Evolutionary conservation across 2,113 vertebrate genomes (phyloP).

Genomic region (Ascaphus truei): DNA sequence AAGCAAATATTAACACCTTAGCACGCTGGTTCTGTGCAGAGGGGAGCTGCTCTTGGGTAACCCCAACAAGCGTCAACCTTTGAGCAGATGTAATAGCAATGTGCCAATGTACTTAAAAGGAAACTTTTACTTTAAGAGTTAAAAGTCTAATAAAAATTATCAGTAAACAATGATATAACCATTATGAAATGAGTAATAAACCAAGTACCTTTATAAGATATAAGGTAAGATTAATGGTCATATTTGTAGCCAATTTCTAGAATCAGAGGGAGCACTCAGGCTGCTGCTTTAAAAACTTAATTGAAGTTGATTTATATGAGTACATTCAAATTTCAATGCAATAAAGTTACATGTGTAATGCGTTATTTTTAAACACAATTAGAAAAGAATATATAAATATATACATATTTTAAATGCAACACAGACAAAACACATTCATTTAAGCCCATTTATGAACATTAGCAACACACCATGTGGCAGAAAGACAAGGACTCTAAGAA

Average conservation of each 20-base stretch:
- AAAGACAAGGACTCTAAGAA: slow-evolving; percentile 89
- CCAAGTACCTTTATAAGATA: neutral
- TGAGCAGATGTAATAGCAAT: no score
- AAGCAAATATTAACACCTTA: no score
- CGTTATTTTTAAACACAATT: slow-evolving; percentile 99
- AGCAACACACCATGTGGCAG: slow-evolving; percentile 98
- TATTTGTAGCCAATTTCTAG: neutral
- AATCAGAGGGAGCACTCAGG: slow-evolving; percentile 16
- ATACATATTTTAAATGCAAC: slow-evolving; percentile 99
- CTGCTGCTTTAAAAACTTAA: slow-evolving; percentile 75
- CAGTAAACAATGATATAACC: no score
- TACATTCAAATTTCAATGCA: slow-evolving; percentile 76
- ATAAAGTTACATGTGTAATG: slow-evolving; percentile 87
- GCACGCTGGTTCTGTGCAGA: no score
- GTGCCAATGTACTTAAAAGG: no score
- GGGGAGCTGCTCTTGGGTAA: no score
- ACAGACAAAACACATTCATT: slow-evolving; percentile 98
- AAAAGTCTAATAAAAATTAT: neutral
- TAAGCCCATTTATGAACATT: slow-evolving; percentile 98
- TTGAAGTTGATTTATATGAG: slow-evolving; percentile 98
- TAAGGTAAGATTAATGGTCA: neutral
- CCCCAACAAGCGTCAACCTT: no score
- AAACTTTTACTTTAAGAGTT: no score
- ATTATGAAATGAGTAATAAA: neutral
- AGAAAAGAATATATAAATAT: slow-evolving; percentile 99